phyloP scores from a whole-genome alignment of 2,113 vertebrate species.

The Chinchilla lanigera region DNA sequence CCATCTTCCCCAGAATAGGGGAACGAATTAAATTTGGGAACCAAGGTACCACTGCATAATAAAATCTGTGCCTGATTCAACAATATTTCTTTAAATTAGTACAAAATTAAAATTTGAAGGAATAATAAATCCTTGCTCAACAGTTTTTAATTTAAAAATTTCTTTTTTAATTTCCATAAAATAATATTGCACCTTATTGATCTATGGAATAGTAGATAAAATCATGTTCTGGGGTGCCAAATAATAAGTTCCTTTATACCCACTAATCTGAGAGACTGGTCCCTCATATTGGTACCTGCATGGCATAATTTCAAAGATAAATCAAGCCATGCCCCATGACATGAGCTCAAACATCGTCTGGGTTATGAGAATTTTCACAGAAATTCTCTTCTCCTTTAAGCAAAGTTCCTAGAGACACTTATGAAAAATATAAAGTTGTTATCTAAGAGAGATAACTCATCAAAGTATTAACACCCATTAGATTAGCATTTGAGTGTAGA shows the following conservation, averaged over 20 bases:
- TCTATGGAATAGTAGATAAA: neutral
- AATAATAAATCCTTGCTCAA: neutral
- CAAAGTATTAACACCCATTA: neutral
- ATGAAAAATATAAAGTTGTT: neutral
- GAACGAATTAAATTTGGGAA: neutral
- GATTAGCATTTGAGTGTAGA: neutral
- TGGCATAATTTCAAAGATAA: neutral
- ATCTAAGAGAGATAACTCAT: neutral
- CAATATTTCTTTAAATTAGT: neutral
- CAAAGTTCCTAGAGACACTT: neutral
- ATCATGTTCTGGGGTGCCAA: neutral
- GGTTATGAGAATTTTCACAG: neutral
- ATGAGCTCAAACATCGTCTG: neutral
- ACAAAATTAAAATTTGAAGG: conserved; percentile 15
- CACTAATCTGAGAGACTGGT: neutral
- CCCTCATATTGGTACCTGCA: neutral
- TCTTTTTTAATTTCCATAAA: neutral
- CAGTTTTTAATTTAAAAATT: neutral
- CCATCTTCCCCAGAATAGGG: neutral
- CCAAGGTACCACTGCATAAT: neutral
- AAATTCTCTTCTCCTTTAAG: neutral
- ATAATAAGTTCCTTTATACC: neutral
- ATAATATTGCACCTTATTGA: neutral
- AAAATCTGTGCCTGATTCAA: neutral
- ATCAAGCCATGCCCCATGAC: neutral